Evolutionary conservation across 2,797 vertebrate genomes (phyloP).

Genomic region (Sphaeramia orbicularis): DNA sequence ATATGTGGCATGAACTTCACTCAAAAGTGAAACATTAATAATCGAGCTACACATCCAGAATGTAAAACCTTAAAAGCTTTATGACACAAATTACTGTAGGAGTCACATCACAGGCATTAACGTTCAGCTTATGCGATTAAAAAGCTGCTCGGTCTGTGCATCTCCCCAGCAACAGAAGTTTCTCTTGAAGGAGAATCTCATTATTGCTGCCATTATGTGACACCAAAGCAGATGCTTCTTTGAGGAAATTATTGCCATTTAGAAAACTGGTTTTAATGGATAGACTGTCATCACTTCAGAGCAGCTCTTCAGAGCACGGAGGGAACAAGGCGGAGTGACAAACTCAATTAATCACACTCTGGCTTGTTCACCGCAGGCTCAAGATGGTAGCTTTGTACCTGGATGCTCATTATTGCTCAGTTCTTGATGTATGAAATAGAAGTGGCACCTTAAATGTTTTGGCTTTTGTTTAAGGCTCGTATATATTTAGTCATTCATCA

Average conservation of each 20-base stretch:
- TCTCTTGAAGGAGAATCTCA: constrained; percentile 59
- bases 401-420: constrained; percentile 66
- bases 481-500: constrained; percentile 69
- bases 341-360: constrained; percentile 76
- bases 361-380: constrained; percentile 67
- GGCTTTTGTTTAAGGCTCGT: constrained; percentile 64
- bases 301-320: constrained; percentile 57
- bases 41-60: constrained; percentile 37
- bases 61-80: constrained; percentile 51
- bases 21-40: constrained; percentile 50
- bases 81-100: constrained; percentile 47
- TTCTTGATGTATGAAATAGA: constrained; percentile 73
- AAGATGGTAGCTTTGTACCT: constrained; percentile 75
- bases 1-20: no score
- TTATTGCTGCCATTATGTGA: constrained; percentile 71
- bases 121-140: constrained; percentile 56
- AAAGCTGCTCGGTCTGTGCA: constrained; percentile 44
- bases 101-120: constrained; percentile 50
- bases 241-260: constrained; percentile 72
- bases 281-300: constrained; percentile 70
- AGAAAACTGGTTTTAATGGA: constrained; percentile 71
- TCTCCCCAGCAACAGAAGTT: constrained; percentile 54
- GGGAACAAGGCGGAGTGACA: constrained; percentile 70
- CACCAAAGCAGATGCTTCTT: constrained; percentile 74
- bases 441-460: constrained; percentile 67